Conservation (phyloP, 2,113 vertebrate genomes). For the Forbesichthys papilliferus region DNA sequence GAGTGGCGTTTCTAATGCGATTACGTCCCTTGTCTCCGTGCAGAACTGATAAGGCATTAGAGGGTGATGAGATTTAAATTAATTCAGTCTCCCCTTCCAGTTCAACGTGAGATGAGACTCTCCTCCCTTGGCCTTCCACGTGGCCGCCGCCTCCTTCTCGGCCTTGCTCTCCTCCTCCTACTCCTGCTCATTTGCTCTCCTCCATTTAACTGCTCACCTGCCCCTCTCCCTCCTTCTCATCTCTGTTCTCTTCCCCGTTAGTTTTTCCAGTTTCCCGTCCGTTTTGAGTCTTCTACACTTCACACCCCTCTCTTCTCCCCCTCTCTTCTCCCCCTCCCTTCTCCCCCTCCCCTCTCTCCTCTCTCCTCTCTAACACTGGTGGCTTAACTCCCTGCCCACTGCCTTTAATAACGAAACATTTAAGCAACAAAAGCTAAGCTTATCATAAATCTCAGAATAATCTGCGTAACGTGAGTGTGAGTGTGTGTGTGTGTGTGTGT, state of each 20-base stretch:
- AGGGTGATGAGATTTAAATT: constrained; percentile 76
- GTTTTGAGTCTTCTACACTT: too few relatives aligned
- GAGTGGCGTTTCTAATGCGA: constrained; percentile 64
- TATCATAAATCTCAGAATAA: too few relatives aligned
- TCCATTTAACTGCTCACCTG: constrained; percentile 7
- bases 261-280: neutral
- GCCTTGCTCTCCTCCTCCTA: neutral
- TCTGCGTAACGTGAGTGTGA: too few relatives aligned
- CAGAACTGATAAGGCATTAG: constrained; percentile 73
- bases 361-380: too few relatives aligned
- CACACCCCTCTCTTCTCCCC: too few relatives aligned
- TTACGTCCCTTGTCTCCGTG: constrained; percentile 72
- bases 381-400: too few relatives aligned
- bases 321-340: too few relatives aligned
- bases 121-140: constrained; percentile 57
- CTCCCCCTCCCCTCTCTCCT: neutral
- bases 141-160: constrained; percentile 13
- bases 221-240: neutral
- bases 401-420: too few relatives aligned
- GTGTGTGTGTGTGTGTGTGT: too few relatives aligned
- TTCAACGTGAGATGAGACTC: constrained; percentile 65
- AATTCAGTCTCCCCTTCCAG: constrained; percentile 71
- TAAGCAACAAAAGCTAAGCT: too few relatives aligned
- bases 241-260: neutral
- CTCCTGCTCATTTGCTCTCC: neutral